A percentile compares a stretch with the other conserved stretches of the same genome.
Conservation (phyloP, 2,113 vertebrate species). For the Ictidomys tridecemlineatus region DNA sequence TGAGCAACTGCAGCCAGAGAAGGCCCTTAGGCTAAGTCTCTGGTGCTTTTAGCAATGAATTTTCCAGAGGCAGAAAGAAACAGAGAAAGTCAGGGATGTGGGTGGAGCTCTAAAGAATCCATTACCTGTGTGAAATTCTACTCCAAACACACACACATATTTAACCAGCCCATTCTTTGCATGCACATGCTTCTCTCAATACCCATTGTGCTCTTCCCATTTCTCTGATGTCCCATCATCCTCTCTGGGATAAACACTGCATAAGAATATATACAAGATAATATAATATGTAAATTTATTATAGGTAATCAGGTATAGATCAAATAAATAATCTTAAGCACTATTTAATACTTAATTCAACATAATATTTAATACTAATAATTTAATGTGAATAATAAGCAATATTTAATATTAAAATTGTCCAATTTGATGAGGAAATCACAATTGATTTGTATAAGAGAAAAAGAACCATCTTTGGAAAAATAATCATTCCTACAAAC, state of each 20-base stretch:
- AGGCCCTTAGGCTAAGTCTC: background rate
- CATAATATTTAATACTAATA: background rate
- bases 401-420: background rate
- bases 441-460: background rate
- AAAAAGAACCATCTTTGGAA: background rate
- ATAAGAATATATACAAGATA: background rate
- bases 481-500: slow-evolving; percentile 1
- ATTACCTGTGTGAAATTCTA: background rate
- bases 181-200: background rate
- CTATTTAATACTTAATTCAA: slow-evolving; percentile 25
- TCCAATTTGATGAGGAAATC: slow-evolving; percentile 6
- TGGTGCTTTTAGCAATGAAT: background rate
- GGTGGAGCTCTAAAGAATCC: background rate
- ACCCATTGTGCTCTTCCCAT: background rate
- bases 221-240: background rate
- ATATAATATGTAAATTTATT: background rate
- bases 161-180: background rate
- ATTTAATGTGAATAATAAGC: background rate
- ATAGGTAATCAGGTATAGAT: background rate
- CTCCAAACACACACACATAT: background rate
- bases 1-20: background rate
- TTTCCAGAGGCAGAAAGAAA: background rate
- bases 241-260: background rate
- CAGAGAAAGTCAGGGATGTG: background rate
- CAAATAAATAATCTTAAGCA: slow-evolving; percentile 6